phyloP scores from a whole-genome alignment of 2,797 vertebrate genomes.

The Borostomias antarcticus region DNA sequence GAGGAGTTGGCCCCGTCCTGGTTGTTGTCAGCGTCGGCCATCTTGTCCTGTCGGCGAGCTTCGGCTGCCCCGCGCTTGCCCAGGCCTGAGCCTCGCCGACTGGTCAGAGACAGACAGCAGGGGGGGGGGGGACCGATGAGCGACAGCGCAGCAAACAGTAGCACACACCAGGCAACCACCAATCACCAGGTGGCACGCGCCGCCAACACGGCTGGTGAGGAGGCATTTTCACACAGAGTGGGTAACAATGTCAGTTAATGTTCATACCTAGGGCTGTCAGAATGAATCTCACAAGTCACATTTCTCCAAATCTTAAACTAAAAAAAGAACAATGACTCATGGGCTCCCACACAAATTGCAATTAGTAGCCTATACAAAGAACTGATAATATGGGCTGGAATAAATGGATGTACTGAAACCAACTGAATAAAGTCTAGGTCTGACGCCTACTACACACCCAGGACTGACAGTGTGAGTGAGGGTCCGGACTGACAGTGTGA shows the following conservation, averaged over 20 bases:
- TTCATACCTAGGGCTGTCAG: no score
- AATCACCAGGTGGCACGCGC: neutral
- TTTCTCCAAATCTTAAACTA: no score
- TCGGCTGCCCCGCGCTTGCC: constrained; percentile 99
- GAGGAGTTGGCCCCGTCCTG: constrained; percentile 97
- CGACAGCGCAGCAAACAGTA: neutral
- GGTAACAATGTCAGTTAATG: neutral
- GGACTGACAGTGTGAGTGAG: no score
- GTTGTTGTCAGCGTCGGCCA: constrained; percentile 98
- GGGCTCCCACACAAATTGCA: no score
- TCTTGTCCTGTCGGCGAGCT: constrained; percentile 99
- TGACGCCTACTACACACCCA: no score
- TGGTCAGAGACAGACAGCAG: constrained; percentile 46
- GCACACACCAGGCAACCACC: neutral
- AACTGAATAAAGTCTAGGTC: no score
- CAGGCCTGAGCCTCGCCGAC: constrained; percentile 99
- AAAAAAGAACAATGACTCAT: no score
- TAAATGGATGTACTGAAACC: no score
- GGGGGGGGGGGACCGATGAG: constrained; percentile 18
- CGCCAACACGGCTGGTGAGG: neutral
- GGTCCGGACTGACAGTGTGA: no score
- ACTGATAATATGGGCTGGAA: no score
- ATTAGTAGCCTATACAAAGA: no score
- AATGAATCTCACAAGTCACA: no score
- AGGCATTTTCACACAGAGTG: neutral